phyloP scores from a whole-genome alignment of 1,140 invertebrate genomes.

The Bombus pascuorum region DNA sequence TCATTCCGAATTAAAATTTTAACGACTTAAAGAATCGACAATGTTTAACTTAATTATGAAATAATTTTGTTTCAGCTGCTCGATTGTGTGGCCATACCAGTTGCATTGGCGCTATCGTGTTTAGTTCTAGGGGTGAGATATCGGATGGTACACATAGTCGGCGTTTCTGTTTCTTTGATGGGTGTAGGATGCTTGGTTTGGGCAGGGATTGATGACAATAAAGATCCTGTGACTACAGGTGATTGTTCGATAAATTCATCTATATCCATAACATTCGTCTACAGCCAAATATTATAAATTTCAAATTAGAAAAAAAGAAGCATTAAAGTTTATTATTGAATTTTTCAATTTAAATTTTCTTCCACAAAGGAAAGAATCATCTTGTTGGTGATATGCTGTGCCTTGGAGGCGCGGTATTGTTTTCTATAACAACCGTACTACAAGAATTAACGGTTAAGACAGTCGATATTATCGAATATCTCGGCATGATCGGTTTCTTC shows the following conservation, averaged over 20 bases:
- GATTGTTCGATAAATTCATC: constrained; percentile 51
- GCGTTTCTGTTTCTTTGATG: constrained; percentile 91
- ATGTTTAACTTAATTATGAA: background rate
- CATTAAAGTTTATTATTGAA: background rate
- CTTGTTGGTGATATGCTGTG: constrained; percentile 93
- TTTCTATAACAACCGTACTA: constrained; percentile 91
- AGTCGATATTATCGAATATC: constrained; percentile 90
- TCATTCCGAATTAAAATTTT: background rate
- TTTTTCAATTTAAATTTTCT: background rate
- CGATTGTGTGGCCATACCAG: constrained; percentile 93
- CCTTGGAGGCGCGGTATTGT: constrained; percentile 90
- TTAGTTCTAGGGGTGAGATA: constrained; percentile 87
- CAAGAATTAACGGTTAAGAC: constrained; percentile 93
- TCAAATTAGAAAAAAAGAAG: background rate
- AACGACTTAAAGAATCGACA: background rate
- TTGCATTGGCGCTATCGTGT: constrained; percentile 89
- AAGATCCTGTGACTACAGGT: constrained; percentile 84
- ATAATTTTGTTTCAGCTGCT: constrained; percentile 87
- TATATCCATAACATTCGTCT: too few species aligned
- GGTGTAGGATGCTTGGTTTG: constrained; percentile 92
- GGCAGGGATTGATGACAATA: constrained; percentile 89
- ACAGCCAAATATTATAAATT: background rate
- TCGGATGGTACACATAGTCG: constrained; percentile 90
- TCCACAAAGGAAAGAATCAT: constrained; percentile 87
- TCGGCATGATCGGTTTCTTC: constrained; percentile 93